Percentiles rank a stretch among this genome's conserved stretches.
phyloP scores from a whole-genome alignment of 2,797 vertebrate species.

The Pempheris klunzingeri region DNA sequence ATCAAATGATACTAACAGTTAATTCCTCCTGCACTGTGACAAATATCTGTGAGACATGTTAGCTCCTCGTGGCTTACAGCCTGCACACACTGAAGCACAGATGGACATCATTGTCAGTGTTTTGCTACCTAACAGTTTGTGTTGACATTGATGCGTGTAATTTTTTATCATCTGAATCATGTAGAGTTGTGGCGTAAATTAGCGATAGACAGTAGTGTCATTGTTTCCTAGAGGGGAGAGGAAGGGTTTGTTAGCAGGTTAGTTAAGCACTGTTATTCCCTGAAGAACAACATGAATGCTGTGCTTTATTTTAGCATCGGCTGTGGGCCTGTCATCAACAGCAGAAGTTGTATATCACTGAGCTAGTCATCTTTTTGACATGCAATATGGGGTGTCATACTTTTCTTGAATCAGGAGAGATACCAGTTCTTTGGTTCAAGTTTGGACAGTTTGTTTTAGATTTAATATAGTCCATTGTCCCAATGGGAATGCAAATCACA shows the following conservation, averaged over 20 bases:
- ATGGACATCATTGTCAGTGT: constrained; percentile 50
- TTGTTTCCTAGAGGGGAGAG: constrained; percentile 37
- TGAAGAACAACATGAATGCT: constrained; percentile 24
- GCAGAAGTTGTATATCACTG: constrained; percentile 13
- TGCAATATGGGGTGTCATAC: constrained; percentile 8
- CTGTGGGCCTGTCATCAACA: constrained; percentile 26
- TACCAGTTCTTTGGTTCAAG: constrained; percentile 31
- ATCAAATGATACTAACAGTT: constrained; percentile 48
- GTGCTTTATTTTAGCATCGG: constrained; percentile 49
- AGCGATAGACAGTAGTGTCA: constrained; percentile 27
- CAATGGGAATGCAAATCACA: constrained; percentile 57
- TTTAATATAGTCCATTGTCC: constrained; percentile 52
- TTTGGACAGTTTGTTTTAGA: constrained; percentile 44
- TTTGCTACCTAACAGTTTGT: constrained; percentile 21
- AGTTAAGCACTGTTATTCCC: constrained; percentile 37
- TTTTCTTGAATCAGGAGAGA: constrained; percentile 22
- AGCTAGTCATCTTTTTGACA: constrained; percentile 41
- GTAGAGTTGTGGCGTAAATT: constrained; percentile 39
- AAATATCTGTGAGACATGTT: constrained; percentile 49
- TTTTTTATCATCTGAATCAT: constrained; percentile 36
- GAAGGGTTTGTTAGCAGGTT: constrained; percentile 51
- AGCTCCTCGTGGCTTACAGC: constrained; percentile 25
- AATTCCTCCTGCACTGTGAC: constrained; percentile 53
- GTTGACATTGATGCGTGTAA: constrained; percentile 30
- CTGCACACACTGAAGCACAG: constrained; percentile 34